Conservation (phyloP, 1,140 invertebrate species). For the Neodiprion lecontei region DNA sequence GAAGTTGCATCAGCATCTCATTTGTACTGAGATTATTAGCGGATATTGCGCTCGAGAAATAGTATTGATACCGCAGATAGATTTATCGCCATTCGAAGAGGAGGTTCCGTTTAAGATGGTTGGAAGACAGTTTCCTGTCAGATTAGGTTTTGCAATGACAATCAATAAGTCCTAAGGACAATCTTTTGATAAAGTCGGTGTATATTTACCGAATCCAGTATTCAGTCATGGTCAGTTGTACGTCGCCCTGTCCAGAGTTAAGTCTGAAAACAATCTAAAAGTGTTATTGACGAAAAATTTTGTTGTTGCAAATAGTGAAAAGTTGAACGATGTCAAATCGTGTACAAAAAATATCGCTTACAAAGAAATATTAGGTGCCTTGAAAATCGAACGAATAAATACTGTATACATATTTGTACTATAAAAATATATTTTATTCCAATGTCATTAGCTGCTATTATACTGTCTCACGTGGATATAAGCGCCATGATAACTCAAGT, state of each 20-base stretch:
- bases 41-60: constrained; percentile 55
- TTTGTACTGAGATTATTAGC: constrained; percentile 55
- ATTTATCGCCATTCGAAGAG: constrained; percentile 8
- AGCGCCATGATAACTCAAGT: neutral
- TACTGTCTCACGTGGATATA: neutral
- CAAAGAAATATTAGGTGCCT: neutral
- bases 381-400: neutral
- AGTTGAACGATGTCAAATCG: neutral
- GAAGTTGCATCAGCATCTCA: constrained; percentile 48
- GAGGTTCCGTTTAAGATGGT: constrained; percentile 13
- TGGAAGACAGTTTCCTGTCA: constrained; percentile 56
- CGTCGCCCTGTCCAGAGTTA: neutral
- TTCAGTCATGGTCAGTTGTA: constrained; percentile 2
- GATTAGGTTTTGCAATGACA: constrained; percentile 62
- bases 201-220: constrained; percentile 15
- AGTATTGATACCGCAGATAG: constrained; percentile 49
- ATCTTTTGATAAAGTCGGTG: constrained; percentile 15
- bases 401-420: neutral
- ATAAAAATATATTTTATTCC: too few species aligned
- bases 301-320: neutral
- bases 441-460: neutral
- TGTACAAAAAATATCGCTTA: neutral
- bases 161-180: constrained; percentile 67
- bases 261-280: neutral
- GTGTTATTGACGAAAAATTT: neutral